These are phyloP conservation scores for Melanaphis sacchari DNA, from an alignment of 1,140 invertebrate genomes.

Conservation along the genomic window DNA sequence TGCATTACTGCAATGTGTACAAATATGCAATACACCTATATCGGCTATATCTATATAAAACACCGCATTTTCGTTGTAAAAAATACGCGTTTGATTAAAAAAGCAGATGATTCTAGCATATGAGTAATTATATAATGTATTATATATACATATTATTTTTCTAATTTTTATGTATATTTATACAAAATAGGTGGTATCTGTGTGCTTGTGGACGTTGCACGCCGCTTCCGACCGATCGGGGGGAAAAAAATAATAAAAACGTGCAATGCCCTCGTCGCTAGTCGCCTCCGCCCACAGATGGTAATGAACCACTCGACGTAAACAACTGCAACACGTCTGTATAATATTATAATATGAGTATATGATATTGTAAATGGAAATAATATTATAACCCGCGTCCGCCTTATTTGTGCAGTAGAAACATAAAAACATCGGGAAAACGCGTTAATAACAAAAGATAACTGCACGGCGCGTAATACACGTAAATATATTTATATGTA, in stretches of 20 bases:
- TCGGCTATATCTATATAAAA: background rate
- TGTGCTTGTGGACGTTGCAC: background rate
- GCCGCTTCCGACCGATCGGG: background rate
- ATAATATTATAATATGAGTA: background rate
- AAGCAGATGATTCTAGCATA: background rate
- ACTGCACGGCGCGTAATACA: background rate
- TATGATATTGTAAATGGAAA: background rate
- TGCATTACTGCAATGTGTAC: background rate
- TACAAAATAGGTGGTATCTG: background rate
- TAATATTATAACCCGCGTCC: background rate
- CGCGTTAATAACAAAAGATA: background rate
- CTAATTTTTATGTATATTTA: background rate
- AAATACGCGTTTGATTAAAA: background rate
- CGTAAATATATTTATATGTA: background rate
- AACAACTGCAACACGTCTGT: background rate
- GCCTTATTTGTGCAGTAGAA: background rate
- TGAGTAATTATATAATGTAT: background rate
- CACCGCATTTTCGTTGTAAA: background rate
- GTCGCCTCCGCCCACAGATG: slow-evolving; percentile 24
- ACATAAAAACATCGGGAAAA: background rate
- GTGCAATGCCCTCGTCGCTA: background rate
- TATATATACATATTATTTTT: background rate
- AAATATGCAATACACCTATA: background rate
- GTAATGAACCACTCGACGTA: slow-evolving; percentile 25
- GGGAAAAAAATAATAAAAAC: background rate